Evolutionary conservation across 2,797 vertebrate genomes (phyloP).

Genomic region (Poeciliopsis paucimaculata): DNA sequence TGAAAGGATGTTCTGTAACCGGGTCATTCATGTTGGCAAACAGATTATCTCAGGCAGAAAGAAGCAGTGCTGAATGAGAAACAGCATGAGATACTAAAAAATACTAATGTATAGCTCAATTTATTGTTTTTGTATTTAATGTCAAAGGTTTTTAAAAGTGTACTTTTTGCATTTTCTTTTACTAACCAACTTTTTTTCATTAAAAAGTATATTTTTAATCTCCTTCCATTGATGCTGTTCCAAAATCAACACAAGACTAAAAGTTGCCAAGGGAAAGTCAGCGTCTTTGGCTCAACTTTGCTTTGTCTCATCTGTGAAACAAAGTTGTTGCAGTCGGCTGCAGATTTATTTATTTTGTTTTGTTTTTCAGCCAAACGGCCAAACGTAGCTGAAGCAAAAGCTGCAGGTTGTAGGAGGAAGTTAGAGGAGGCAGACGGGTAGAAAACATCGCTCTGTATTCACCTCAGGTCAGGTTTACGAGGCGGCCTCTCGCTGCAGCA

Average conservation of each 20-base stretch:
- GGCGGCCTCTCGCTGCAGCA: conserved; percentile 73
- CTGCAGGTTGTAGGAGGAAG: neutral
- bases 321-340: conserved; percentile 19
- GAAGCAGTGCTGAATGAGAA: conserved; percentile 23
- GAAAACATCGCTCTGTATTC: conserved; percentile 47
- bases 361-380: neutral
- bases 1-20: neutral
- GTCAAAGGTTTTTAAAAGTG: neutral
- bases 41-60: conserved; percentile 10
- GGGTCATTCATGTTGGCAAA: neutral
- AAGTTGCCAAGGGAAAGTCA: neutral
- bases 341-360: neutral
- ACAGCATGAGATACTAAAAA: conserved; percentile 25
- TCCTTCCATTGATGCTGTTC: conserved; percentile 24
- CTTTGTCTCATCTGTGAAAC: conserved; percentile 1
- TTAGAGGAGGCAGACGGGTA: neutral
- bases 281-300: neutral
- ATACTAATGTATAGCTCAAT: neutral
- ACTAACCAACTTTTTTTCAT: neutral
- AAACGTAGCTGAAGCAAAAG: conserved; percentile 35
- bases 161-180: neutral
- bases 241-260: conserved; percentile 3
- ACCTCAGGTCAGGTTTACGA: conserved; percentile 76
- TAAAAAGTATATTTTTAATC: neutral
- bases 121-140: neutral